Evolutionary conservation across 2,888 invertebrate genomes (phyloP), one percentile per base, ranked within the genome.

Genomic region (Notodonta ziczac): DNA sequence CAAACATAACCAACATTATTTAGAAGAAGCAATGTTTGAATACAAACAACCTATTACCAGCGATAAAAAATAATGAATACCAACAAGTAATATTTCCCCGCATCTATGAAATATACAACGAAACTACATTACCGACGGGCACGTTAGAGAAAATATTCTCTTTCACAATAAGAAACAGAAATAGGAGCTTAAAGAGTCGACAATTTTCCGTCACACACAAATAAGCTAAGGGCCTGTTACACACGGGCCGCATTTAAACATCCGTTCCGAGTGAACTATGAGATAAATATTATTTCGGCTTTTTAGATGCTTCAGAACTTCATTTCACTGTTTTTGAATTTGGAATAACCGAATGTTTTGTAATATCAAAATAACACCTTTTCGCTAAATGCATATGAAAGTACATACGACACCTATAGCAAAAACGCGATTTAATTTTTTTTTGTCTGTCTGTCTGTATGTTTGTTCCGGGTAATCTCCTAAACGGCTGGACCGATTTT

Each of bases 91-190:
- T n/a, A 5, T n/a, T 46, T 5, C 16, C 51, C 24, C 13, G 32
- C 32, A 24, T 52, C 52, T 52, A 52, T 52, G 13, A 52, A 52
- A 52, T 52, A 52, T 32, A 32, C 24, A 24, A 32, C 50, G 8
- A 52, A 52, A 52, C 52, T 24, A 40, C 48, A 44, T 51, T 32
- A 9, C 32, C 40, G 50, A 60, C 55, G 56, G 56, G 48, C 51
- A 6, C 35, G 63, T 24, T 44, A 48, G 39, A 16, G 13, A 53
- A 51, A 48, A 58, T 63, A 55, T 58, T 62, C 57, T 24, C 51
- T 40, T 61, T 55, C 40, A 62, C 69, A 72, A 72, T 68, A 69
- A 64, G 70, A 69, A 72, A 72, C 63, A 64, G 61, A 64, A 69
- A 64, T 60, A 61, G 52, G 58, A 46, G 56, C 59, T 63, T 72